Conservation (phyloP, 2,797 vertebrate species). For the Telmatherina bonti region DNA sequence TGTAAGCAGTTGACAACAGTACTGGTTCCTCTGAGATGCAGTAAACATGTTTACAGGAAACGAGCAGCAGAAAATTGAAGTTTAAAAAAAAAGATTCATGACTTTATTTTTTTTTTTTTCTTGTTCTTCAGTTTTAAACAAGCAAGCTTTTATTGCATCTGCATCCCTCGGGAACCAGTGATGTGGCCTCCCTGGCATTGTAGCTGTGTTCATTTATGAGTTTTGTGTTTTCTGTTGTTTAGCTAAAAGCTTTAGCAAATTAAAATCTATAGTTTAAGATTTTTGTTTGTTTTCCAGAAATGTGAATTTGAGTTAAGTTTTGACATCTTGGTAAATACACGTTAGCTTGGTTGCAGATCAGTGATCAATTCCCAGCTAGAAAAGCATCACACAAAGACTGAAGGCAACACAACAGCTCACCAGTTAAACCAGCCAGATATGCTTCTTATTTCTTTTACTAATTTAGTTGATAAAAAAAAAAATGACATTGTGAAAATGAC, state of each 20-base stretch:
- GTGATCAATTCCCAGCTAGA: background rate
- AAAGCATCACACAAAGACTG: too few relatives aligned
- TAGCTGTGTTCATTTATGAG: slow-evolving; percentile 60
- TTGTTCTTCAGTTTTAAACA: too few relatives aligned
- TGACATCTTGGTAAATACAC: slow-evolving; percentile 10
- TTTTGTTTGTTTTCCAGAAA: slow-evolving; percentile 45
- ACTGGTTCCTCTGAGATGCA: slow-evolving; percentile 18
- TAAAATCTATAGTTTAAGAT: slow-evolving; percentile 26
- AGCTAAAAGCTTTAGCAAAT: slow-evolving; percentile 50
- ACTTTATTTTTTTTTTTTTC: background rate
- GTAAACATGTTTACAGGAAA: slow-evolving; percentile 6
- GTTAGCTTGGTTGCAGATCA: background rate
- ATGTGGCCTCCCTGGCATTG: background rate
- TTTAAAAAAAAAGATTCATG: background rate
- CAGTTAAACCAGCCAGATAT: background rate
- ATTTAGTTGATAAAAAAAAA: background rate
- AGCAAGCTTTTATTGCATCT: background rate
- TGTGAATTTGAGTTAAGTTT: slow-evolving; percentile 49
- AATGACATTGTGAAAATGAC: too few relatives aligned
- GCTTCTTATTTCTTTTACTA: background rate
- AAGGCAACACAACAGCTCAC: background rate
- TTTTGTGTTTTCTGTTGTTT: slow-evolving; percentile 60
- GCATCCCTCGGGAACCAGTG: slow-evolving; percentile 16
- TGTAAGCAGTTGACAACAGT: background rate
- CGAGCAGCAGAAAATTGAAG: background rate